Evolutionary conservation across 2,888 invertebrate species (phyloP), one percentile per base, ranked within the genome.

Genomic region (Anodontia alba): DNA sequence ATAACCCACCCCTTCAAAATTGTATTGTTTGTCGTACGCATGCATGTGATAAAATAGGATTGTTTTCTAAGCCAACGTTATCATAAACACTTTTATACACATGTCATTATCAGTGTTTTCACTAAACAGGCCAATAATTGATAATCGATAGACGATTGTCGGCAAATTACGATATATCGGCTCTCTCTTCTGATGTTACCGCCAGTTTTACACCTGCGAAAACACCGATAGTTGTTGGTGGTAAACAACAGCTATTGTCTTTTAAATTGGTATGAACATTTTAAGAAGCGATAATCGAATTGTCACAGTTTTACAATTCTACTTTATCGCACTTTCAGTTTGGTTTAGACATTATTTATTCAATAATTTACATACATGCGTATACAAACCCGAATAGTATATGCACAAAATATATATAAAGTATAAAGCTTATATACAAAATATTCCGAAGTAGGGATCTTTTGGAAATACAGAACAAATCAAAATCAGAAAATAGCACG

Each of bases 131-230:
- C 29, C 62, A 29, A 62, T 33, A 62, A 62, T 62, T 62, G 62
- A 62, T 62, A 62, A 33, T 62, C 62, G 62, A 62, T 62, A 62
- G 62, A 12, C 62, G 62, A 62, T 62, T 62, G 33, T 62, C 33
- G 62, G 33, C 12, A 33, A 17, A 17, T 31, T 62, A 33, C 12
- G 20, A 62, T 12, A 10, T 62, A 62, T 33, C 62, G 62, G 8
- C 5, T 20, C 17, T 33, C 15, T 20, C 33, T 10, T 62, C 29
- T 62, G 62, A 62, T n/a, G 62, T 62, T 17, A 17, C 62, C 62
- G 62, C 31, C 29, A 20, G 10, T 33, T 33, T 62, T 3, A 62
- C 62, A 62, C 62, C 62, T 62, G 62, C 62, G 29, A 33, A 33
- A 62, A 62, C 62, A 62, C 17, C 62, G 62, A 31, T 62, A 17